These are phyloP conservation scores for Pandemis cinnamomeana DNA, from an alignment of 2,888 invertebrate species.

Conservation along the genomic window DNA sequence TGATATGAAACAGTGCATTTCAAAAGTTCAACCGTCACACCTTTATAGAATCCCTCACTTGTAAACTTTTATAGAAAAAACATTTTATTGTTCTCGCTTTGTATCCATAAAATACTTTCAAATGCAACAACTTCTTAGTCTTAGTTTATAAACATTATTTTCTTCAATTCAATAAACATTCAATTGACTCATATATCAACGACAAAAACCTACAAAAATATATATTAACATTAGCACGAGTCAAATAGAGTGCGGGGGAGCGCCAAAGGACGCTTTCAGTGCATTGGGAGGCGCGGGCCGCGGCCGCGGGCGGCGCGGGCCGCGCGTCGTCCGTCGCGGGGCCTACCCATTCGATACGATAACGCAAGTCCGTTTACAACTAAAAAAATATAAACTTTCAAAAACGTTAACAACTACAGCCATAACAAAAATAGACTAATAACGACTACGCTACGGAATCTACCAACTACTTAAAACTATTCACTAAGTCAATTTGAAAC, in stretches of 20 bases:
- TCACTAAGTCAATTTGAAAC: slow-evolving; percentile 78
- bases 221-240: slow-evolving; percentile 82
- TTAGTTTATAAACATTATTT: slow-evolving; percentile 82
- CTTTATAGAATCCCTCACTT: slow-evolving; percentile 73
- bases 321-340: slow-evolving; percentile 50
- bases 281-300: slow-evolving; percentile 44
- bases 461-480: slow-evolving; percentile 80
- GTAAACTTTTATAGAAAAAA: slow-evolving; percentile 83
- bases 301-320: slow-evolving; percentile 44
- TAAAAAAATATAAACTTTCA: slow-evolving; percentile 81
- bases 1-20: slow-evolving; percentile 80
- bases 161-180: slow-evolving; percentile 82
- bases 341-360: slow-evolving; percentile 67
- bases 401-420: slow-evolving; percentile 84
- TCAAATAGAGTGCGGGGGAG: slow-evolving; percentile 70
- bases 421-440: slow-evolving; percentile 84
- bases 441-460: slow-evolving; percentile 81
- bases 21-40: slow-evolving; percentile 70
- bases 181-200: slow-evolving; percentile 84
- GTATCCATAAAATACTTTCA: slow-evolving; percentile 84
- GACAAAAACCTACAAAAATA: slow-evolving; percentile 84
- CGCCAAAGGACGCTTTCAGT: slow-evolving; percentile 57
- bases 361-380: slow-evolving; percentile 72
- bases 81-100: slow-evolving; percentile 83
- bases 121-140: slow-evolving; percentile 84